A percentile compares a stretch with the other conserved stretches of the same genome.
phyloP scores from a whole-genome alignment of 2,113 vertebrate genomes.

The Castor canadensis region DNA sequence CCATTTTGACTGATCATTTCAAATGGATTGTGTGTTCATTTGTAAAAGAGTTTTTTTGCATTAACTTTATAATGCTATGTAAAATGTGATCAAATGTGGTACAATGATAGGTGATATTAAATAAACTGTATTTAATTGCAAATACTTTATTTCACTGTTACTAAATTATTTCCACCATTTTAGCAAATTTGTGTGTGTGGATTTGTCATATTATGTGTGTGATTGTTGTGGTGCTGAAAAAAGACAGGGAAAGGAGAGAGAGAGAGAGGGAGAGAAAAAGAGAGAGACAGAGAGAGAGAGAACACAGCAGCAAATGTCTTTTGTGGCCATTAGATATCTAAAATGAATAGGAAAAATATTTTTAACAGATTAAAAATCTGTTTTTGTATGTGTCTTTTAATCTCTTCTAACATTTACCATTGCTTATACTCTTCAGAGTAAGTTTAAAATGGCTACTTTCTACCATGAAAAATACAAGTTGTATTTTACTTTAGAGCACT shows the following conservation, averaged over 20 bases:
- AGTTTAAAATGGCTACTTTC: too few species aligned
- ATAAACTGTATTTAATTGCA: not conserved
- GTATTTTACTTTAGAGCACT: too few species aligned
- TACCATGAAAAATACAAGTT: too few species aligned
- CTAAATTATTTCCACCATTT: not conserved
- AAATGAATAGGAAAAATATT: too few species aligned
- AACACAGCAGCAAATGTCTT: too few species aligned
- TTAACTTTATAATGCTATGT: not conserved
- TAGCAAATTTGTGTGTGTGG: rapidly evolving
- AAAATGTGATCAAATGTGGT: not conserved
- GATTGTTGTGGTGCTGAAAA: not conserved
- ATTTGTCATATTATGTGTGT: not conserved
- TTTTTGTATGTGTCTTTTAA: too few species aligned
- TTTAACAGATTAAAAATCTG: too few species aligned
- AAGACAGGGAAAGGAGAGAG: not conserved
- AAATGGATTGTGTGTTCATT: not conserved
- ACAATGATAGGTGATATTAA: not conserved
- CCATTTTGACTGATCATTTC: not conserved
- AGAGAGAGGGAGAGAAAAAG: not conserved
- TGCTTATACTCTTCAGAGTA: too few species aligned
- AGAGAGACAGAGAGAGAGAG: not conserved
- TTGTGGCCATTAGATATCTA: too few species aligned
- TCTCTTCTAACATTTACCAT: too few species aligned
- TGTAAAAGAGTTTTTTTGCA: not conserved
- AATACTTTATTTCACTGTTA: not conserved